These are phyloP conservation scores for Tethya wilhelma DNA, from an alignment of 37 sponge, comb jelly and placozoan genomes.

Conservation along the genomic window DNA sequence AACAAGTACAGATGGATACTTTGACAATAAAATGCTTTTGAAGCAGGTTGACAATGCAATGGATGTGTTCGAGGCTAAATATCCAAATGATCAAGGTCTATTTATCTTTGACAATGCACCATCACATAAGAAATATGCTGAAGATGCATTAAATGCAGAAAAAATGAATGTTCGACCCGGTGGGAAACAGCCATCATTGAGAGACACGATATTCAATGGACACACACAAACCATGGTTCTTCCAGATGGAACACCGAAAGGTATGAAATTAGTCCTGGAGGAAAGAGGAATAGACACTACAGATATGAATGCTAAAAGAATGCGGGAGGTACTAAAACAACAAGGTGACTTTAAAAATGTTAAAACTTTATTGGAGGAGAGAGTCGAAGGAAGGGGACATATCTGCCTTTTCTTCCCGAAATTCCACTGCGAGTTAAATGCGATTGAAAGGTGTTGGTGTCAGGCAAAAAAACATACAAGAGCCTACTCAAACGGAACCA, in stretches of 20 bases:
- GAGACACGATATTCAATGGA: slow-evolving; percentile 52
- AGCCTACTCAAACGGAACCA: too few species aligned
- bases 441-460: too few species aligned
- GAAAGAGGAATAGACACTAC: too few species aligned
- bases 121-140: too few species aligned
- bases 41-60: slow-evolving; percentile 32
- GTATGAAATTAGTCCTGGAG: too few species aligned
- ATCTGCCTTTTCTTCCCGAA: slow-evolving; percentile 42
- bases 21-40: slow-evolving; percentile 39
- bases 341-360: slow-evolving; percentile 38
- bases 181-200: slow-evolving; percentile 48
- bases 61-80: slow-evolving; percentile 18
- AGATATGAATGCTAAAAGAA: slow-evolving; percentile 44
- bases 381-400: slow-evolving; percentile 32
- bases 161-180: slow-evolving; percentile 67
- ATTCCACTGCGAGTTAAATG: slow-evolving; percentile 59
- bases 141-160: slow-evolving; percentile 35
- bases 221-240: slow-evolving; percentile 38
- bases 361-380: background rate
- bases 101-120: too few species aligned
- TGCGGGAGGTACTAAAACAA: slow-evolving; percentile 26
- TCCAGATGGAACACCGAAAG: too few species aligned
- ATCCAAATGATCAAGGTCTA: too few species aligned
- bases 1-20: slow-evolving; percentile 43
- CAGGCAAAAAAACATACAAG: too few species aligned